A percentile compares a stretch with the other conserved stretches of the same genome.
phyloP scores from a whole-genome alignment of 2,888 invertebrate genomes.

The Thysanoteuthis rhombus region DNA sequence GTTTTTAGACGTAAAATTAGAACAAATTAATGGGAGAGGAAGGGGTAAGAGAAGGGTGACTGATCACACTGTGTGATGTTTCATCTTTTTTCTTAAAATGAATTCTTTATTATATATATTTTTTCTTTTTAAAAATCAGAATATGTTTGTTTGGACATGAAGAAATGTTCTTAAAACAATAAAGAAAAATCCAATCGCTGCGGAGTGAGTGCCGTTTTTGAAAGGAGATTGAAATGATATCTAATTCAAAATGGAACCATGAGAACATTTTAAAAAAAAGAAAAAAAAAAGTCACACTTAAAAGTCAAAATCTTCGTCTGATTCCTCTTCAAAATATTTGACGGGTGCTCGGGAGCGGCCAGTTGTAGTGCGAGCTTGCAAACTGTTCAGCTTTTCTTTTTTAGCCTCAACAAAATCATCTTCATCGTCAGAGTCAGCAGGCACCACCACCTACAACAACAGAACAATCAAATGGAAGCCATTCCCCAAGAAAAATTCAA shows the following conservation, averaged over 20 bases:
- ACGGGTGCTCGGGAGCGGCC: slow-evolving; percentile 28
- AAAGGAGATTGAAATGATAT: background rate
- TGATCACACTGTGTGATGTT: background rate
- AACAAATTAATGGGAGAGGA: background rate
- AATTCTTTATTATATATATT: background rate
- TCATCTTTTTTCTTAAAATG: background rate
- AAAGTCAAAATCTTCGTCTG: slow-evolving; percentile 15
- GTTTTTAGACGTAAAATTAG: background rate
- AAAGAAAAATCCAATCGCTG: background rate
- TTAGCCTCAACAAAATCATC: background rate
- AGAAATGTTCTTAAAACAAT: background rate
- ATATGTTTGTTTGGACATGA: slow-evolving; percentile 1
- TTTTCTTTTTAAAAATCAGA: background rate
- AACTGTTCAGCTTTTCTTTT: background rate
- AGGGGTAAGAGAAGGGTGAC: background rate
- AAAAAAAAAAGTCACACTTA: background rate
- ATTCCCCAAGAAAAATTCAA: background rate
- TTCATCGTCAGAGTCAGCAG: background rate
- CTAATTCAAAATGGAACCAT: background rate
- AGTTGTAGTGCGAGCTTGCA: slow-evolving; percentile 31
- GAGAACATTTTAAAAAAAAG: background rate
- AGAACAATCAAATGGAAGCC: background rate
- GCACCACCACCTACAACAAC: background rate
- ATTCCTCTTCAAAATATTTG: slow-evolving; percentile 29
- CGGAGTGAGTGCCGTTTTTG: background rate